Evolutionary conservation across 2,797 vertebrate genomes (phyloP), one percentile per base, ranked within the genome.

Genomic region (Xiphorhynchus erythropygius): DNA sequence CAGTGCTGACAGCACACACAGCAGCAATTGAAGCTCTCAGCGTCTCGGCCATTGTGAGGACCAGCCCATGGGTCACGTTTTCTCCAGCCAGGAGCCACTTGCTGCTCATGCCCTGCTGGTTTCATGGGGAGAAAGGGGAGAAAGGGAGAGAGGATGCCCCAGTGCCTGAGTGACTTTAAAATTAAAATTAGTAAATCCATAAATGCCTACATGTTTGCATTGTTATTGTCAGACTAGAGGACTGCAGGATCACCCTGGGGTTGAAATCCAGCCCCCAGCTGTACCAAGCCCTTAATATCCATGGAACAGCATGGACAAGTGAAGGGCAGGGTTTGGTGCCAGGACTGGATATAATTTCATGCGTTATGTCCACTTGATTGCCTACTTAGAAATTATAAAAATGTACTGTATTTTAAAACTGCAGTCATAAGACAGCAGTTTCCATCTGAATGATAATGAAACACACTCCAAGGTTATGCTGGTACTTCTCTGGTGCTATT

Each of bases 301-400:
- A 17, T 30, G 9, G 50, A 78, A 47, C 3, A 13, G 21, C 55
- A 60, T 42, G 62, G 47, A 67, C 91, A 92, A 80, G 71, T 19
- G 12, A 90, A 94, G 81, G 81, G 71, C 84, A 94, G 23, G 19
- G 55, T 96, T 70, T 90, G 88, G 63, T 88, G 87, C 83, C 90
- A 84, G 70, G 53, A 69, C 52, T 90, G 64, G 52, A 64, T 69
- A 89, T 86, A 88, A 93, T 96, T 97, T 93, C 90, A 80, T 73
- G 94, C 86, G 91, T 59, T 94, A 95, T 27, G 62, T 92, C 55
- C 91, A 50, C 78, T 87, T 90, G 59, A 93, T 95, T 96, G 74
- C 87, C 84, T 79, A 69, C 95, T 94, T 97, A 69, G 92, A 96
- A 97, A 97, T 94, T 93, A 93, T 77, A 88, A 91, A 95, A 96